Evolutionary conservation across 1,140 invertebrate genomes (phyloP), one percentile per base, ranked within the genome.

Genomic region (Monochamus saltuarius): DNA sequence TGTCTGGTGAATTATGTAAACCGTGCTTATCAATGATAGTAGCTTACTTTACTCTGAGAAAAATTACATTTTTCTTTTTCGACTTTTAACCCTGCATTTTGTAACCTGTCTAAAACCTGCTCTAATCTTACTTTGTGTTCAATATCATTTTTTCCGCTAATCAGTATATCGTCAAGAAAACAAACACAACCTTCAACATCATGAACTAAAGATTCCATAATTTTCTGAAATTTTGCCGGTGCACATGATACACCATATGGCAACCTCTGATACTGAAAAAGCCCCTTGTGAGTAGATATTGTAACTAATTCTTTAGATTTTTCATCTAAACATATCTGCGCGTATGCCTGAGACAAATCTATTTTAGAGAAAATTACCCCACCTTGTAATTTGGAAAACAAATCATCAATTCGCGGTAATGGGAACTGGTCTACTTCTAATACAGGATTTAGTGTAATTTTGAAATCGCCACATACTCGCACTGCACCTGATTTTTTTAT

Each of bases 401-500:
- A 54, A 49, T 77, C 73, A 3, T 76, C 70, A 7, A 74, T 60
- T 10, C 40, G 49, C 2, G 62, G 70, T 11, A 70, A 50, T 14
- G 63, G 70, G 49, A 64, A 70, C 14, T 64, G 62, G 35, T 61
- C 53, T 8, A 63, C 42, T 22, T 49, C 22, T 40, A 73, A 43
- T 40, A 49, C 13, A 43, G 67, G 67, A 45, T 72, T 72, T 56
- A 65, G 16, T n/a, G 68, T 70, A 10, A 62, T 29, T 46, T 65
- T 70, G 46, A 61, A 70, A 49, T 69, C 67, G 8, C 62, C 68
- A 40, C 70, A 68, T 14, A 64, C 40, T 52, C 64, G 17, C 13
- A 75, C 61, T 2, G 61, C 64, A 8, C 76, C 77, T 56, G 75
- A 69, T 16, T 62, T 66, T 68, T 83, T 83, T 35, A 76, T 43